Conservation (phyloP, 2,113 vertebrate species). For the Physeter macrocephalus region DNA sequence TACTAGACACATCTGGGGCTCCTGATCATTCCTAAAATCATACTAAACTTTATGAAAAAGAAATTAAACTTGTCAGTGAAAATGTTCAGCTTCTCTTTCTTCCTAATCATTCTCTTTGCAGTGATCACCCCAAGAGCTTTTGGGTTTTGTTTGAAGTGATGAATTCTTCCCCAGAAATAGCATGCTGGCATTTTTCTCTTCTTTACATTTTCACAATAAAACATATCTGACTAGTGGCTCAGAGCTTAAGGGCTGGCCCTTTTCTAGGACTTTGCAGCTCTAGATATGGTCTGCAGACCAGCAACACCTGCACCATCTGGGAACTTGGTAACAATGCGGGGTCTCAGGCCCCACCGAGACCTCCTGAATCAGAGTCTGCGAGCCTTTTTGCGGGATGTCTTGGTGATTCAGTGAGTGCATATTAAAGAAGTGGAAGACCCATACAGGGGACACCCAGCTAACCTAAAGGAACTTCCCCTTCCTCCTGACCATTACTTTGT, state of each 20-base stretch:
- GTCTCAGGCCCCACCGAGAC: neutral
- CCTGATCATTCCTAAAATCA: neutral
- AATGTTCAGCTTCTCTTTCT: neutral
- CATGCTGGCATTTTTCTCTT: neutral
- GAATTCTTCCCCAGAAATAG: neutral
- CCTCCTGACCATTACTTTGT: neutral
- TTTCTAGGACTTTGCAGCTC: neutral
- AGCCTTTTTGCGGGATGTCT: neutral
- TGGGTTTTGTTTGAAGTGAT: neutral
- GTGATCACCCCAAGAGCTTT: neutral
- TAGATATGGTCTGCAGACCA: neutral
- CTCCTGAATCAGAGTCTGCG: accelerated
- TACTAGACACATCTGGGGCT: accelerated
- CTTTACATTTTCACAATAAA: neutral
- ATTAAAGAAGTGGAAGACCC: accelerated
- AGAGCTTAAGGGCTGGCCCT: neutral
- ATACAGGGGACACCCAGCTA: too few species aligned
- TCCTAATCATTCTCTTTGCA: neutral
- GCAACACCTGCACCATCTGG: accelerated
- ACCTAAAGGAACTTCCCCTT: neutral
- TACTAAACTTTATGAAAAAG: neutral
- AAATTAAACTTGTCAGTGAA: neutral
- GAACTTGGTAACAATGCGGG: neutral
- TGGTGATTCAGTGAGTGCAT: neutral
- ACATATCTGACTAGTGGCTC: neutral